Base-by-base conservation (phyloP, 2,113 vertebrate genomes). In the Bagarius yarrelli region DNA sequence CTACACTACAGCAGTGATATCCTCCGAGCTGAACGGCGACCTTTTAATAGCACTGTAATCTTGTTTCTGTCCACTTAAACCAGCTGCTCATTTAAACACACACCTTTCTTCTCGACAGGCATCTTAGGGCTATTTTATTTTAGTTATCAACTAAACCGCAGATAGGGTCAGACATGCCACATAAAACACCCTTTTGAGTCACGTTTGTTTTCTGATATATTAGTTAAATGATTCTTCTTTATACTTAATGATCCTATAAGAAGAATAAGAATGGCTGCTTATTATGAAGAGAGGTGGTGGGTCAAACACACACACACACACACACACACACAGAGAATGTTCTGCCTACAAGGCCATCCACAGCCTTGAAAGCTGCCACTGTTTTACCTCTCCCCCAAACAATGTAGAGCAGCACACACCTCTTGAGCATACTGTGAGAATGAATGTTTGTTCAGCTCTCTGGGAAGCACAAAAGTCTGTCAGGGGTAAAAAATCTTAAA, bases 1-100 rank as follows among this genome's bases (percentile, higher is more conserved):
- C n/a, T n/a, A 19, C 13, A 71, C 70, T 64, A 64, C 8, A 27
- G 12, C 55, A 76, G 53, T 70, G 30, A 30, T 44, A 57, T 78
- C 63, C 30, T 63, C 36, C 75, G 8, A 32, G 19, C 55, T 64
- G 69, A 80, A 61, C 40, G 32, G 57, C 16, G 21, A 57, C 55
- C 80, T 82, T 81, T 61, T 80, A 82, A 83, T 81, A 72, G 70
- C 53, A 16, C 81, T 76, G 78, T 83, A 83, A 81, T 76, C 78
- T 71, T 36, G 23, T 70, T 60, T 74, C 63, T 76, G 30, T 64
- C 27, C 16, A 71, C 15, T 55, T 57, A 57, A 57, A 25, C 15
- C 64, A 47, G 14, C 15, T 85, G 66, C 9, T 25, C 61, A 74
- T 63, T 78, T 36, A 53, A 72, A 83, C 64, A 76, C 61, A 75